Percentiles rank a stretch among this genome's conserved stretches.
phyloP scores from a whole-genome alignment of 1,140 invertebrate genomes.

The Maniola jurtina region DNA sequence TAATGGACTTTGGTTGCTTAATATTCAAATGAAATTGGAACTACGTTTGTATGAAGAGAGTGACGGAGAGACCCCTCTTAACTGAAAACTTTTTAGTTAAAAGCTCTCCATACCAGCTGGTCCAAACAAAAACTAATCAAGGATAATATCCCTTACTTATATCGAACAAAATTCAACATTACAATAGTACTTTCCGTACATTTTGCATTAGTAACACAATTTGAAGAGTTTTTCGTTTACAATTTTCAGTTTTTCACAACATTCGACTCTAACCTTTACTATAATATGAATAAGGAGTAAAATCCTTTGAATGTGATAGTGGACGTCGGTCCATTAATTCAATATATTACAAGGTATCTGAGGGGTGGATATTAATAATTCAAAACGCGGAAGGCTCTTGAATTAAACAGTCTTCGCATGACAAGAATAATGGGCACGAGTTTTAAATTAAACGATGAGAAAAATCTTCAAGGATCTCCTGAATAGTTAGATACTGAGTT shows the following conservation, averaged over 20 bases:
- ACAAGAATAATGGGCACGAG: constrained; percentile 6
- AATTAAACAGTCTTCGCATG: constrained; percentile 20
- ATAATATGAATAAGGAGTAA: neutral
- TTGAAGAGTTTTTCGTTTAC: neutral
- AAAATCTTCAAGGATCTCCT: neutral
- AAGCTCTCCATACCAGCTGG: no score
- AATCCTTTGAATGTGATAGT: neutral
- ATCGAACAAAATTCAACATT: neutral
- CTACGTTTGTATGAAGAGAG: no score
- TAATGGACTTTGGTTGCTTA: no score
- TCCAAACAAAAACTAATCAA: neutral
- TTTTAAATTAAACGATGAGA: neutral
- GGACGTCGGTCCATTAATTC: constrained; percentile 19
- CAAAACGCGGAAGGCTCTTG: constrained; percentile 18
- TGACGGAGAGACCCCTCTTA: no score
- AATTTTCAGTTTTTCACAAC: neutral
- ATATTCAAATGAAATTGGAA: no score
- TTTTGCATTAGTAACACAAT: neutral
- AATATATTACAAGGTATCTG: constrained; percentile 28
- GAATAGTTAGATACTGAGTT: no score
- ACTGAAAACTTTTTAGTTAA: no score
- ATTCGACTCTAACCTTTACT: neutral
- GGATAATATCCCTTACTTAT: neutral
- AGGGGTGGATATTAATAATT: constrained; percentile 25
- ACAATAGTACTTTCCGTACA: neutral